Percentiles rank a stretch among this genome's conserved stretches.
These are phyloP conservation scores for Clunio marinus DNA, from an alignment of 2,888 invertebrate species.

Conservation along the genomic window DNA sequence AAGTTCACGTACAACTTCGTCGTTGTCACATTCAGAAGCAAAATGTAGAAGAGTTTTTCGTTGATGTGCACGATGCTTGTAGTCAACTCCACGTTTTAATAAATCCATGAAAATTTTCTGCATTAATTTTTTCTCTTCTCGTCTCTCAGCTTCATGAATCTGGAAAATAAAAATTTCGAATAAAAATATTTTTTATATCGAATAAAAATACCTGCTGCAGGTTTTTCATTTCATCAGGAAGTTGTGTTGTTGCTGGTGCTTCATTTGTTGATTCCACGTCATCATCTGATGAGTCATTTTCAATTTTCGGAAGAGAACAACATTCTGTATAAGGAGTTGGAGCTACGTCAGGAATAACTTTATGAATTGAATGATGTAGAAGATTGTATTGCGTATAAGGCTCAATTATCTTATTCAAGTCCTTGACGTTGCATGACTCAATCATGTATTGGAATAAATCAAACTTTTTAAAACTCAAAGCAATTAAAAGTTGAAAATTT, in stretches of 20 bases:
- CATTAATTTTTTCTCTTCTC: neutral
- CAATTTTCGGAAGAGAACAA: neutral
- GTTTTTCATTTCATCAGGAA: too few relatives aligned
- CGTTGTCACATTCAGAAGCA: neutral
- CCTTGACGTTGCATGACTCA: neutral
- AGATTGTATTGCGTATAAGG: neutral
- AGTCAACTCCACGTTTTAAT: neutral
- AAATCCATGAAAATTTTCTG: neutral
- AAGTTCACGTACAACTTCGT: neutral
- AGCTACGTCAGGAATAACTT: neutral
- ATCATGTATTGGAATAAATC: neutral
- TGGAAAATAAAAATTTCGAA: too few relatives aligned
- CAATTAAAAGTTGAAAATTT: neutral
- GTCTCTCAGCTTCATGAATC: neutral
- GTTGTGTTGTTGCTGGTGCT: too few relatives aligned
- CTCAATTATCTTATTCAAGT: neutral
- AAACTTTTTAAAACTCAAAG: neutral
- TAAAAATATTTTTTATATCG: too few relatives aligned
- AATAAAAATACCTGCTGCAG: too few relatives aligned
- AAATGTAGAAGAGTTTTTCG: neutral
- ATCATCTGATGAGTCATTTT: constrained; percentile 9
- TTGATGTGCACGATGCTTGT: neutral
- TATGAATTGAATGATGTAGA: neutral
- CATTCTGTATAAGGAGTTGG: neutral
- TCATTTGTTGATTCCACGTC: neutral